Evolutionary conservation across 2,113 vertebrate genomes (phyloP), one percentile per base, ranked within the genome.

Genomic region (Solea senegalensis): DNA sequence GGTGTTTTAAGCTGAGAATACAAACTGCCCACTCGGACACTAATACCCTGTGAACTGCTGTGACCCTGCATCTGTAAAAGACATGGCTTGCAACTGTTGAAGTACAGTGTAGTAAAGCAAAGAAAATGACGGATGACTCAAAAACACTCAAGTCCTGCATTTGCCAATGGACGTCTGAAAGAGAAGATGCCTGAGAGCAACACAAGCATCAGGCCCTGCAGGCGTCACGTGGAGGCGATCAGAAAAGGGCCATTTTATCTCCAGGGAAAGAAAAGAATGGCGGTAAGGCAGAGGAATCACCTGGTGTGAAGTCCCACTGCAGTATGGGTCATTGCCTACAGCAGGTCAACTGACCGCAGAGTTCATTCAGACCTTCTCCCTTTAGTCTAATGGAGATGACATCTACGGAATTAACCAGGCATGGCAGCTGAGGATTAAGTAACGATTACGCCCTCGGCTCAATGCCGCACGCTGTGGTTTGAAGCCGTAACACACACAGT

Each of bases 121-220:
- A 61, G 64, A 65, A 72, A 45, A 67, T 48, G 73, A 81, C 71
- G 77, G 81, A 83, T 73, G 84, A 81, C 52, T 63, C 59, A 39
- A 63, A 67, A 56, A 27, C 26, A 72, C 44, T 65, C 12, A 27
- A 46, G 39, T 56, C 65, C 26, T 34, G 45, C 58, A 65, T 79
- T 72, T 69, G 79, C 77, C 66, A 71, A 51, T 3, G 51, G 61
- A 40, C 6, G 61, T 76, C 59, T 79, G 80, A 82, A 88, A 86
- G 44, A 27, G 28, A 73, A 90, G 83, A 90, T 65, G 65, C 81
- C 79, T 85, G 85, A 85, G 85, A 90, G 82, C 61, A 73, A 78
- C 26, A 55, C 50, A 39, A 44, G 55, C 60, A 67, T 59, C 73
- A 62, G 61, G 68, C 67, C 70, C 45, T 78, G 76, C 74, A 81